Evolutionary conservation across 2,797 vertebrate genomes (phyloP), one percentile per base, ranked within the genome.

Genomic region (Rhinella marina): DNA sequence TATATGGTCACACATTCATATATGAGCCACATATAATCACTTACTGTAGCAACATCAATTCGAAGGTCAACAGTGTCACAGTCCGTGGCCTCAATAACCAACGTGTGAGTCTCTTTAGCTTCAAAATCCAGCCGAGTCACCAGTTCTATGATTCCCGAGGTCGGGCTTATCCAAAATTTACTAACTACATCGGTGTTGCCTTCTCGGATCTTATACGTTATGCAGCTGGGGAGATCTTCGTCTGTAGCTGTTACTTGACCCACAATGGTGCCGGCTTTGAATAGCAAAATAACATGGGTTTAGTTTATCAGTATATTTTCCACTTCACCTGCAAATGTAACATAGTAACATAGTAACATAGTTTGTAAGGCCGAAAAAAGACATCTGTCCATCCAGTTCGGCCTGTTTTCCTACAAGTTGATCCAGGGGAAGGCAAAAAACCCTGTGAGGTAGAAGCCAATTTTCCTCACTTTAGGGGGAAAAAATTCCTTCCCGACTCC

Each of bases 91-190:
- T 93, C 90, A 84, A 91, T 54, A 0, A 83, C 90, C 64, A 91
- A 76, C 16, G 88, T 92, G 48, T 91, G 86, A 11, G 89, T 84
- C 17, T 48, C 86, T 80, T 88, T 73, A 0, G 66, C 90, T 84
- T 93, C 91, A 4, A 85, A 91, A 79, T 93, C 91, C 16, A 88
- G 88, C 17, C 90, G 90, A 19, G 87, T 93, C 68, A 84, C 88
- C 14, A 92, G 80, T 29, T 92, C 85, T 52, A 79, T 90, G 72
- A 87, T 84, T 85, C 91, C 91, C 86, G 90, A 88, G 16, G 72
- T 56, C 76, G 91, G 90, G 27, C 91, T 75, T 81, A 92, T 90
- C 92, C 90, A 92, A 75, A 93, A 92, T 62, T 16, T 90, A 41
- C 57, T 81, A 21, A 90, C 32, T 21, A 27, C 5, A 64, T 91